A percentile compares a stretch with the other conserved stretches of the same genome.
These are phyloP conservation scores for Thomomys bottae DNA, from an alignment of 2,113 vertebrate genomes.

Conservation along the genomic window DNA sequence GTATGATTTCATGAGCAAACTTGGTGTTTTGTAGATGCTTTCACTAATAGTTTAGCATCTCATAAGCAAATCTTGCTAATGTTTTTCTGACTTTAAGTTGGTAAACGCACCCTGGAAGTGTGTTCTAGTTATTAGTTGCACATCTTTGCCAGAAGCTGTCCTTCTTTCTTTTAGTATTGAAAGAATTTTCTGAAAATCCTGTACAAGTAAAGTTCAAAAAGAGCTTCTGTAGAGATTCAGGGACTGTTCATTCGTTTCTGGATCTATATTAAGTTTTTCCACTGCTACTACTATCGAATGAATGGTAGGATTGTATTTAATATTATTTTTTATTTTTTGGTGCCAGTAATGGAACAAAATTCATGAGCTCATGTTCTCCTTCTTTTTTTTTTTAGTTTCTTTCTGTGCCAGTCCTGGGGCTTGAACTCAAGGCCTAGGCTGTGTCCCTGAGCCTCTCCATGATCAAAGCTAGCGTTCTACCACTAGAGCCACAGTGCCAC, in stretches of 20 bases:
- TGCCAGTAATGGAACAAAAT: no score
- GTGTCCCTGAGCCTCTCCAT: no score
- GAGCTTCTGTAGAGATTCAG: not conserved
- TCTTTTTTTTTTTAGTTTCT: no score
- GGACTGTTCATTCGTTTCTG: not conserved
- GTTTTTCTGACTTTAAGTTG: not conserved
- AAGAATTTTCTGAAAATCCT: not conserved
- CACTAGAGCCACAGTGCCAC: no score
- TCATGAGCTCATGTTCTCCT: no score
- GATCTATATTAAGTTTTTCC: not conserved
- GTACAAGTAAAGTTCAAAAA: not conserved
- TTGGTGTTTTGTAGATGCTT: not conserved
- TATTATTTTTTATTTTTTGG: not conserved
- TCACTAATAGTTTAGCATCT: not conserved
- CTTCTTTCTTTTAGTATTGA: not conserved
- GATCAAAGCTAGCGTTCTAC: no score
- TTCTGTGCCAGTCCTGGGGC: no score
- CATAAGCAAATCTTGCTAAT: not conserved
- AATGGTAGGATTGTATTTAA: slow-evolving; percentile 29
- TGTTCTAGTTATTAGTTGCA: not conserved
- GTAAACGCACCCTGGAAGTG: not conserved
- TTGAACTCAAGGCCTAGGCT: no score
- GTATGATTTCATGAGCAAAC: not conserved
- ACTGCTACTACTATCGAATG: not conserved
- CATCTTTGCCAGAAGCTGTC: not conserved